Percentiles rank a stretch among this genome's conserved stretches.
phyloP scores from a whole-genome alignment of 2,888 invertebrate genomes.

The Eutolmus rufibarbis region DNA sequence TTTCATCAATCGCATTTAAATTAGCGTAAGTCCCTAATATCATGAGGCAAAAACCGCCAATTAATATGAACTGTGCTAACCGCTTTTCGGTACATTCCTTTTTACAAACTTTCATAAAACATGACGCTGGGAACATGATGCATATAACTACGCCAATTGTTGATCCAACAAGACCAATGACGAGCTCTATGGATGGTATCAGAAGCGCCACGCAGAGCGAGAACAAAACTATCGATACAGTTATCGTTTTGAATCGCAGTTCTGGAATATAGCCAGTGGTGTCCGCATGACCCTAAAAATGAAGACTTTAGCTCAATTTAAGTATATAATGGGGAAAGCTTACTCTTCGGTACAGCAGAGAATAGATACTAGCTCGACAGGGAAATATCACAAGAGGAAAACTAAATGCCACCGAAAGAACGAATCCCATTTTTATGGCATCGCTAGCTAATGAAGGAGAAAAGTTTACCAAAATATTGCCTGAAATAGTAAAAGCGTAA shows the following conservation, averaged over 20 bases:
- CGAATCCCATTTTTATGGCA: slow-evolving; percentile 92
- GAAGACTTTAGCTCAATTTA: not conserved
- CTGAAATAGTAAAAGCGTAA: slow-evolving; percentile 57
- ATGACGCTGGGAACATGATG: slow-evolving; percentile 89
- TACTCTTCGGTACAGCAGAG: slow-evolving; percentile 85
- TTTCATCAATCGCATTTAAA: slow-evolving; percentile 75
- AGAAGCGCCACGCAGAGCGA: slow-evolving; percentile 83
- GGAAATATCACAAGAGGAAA: slow-evolving; percentile 98
- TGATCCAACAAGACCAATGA: slow-evolving; percentile 92
- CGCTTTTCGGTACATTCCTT: slow-evolving; percentile 85
- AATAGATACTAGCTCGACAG: slow-evolving; percentile 91
- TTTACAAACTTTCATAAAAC: slow-evolving; percentile 83
- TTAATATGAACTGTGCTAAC: slow-evolving; percentile 80
- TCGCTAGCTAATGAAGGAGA: slow-evolving; percentile 83
- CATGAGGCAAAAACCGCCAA: slow-evolving; percentile 86
- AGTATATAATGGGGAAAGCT: slow-evolving; percentile 50
- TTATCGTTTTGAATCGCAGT: slow-evolving; percentile 81
- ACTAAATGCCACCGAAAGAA: slow-evolving; percentile 92
- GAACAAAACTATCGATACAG: slow-evolving; percentile 76
- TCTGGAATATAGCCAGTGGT: slow-evolving; percentile 82
- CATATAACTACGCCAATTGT: slow-evolving; percentile 95
- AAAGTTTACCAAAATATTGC: slow-evolving; percentile 90
- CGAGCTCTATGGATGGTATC: slow-evolving; percentile 93
- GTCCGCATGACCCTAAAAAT: slow-evolving; percentile 71
- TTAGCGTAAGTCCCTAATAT: slow-evolving; percentile 91